phyloP scores from a whole-genome alignment of 2,888 invertebrate species.

The Pseudanteris insignis region DNA sequence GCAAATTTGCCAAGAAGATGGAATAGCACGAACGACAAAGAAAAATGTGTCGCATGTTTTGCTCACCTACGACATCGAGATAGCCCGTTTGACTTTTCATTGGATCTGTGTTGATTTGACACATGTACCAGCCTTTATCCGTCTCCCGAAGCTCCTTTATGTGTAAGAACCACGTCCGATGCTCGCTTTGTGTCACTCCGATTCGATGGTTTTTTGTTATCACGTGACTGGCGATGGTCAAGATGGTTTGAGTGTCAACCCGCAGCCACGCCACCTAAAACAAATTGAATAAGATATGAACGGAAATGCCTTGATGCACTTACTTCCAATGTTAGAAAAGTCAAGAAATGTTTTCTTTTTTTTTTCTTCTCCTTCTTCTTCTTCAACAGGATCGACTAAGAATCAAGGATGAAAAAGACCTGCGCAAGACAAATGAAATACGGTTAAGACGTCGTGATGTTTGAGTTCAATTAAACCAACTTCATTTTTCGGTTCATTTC shows the following conservation, averaged over 20 bases:
- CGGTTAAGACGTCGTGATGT: too few species aligned
- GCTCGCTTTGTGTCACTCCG: conserved; percentile 81
- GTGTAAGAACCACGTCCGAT: conserved; percentile 83
- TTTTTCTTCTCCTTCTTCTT: too few species aligned
- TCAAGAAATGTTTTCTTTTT: too few species aligned
- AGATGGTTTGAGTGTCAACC: conserved; percentile 89
- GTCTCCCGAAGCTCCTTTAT: conserved; percentile 81
- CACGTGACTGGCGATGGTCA: conserved; percentile 88
- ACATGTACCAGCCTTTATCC: conserved; percentile 87
- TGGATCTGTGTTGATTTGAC: conserved; percentile 79
- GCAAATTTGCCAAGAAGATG: conserved; percentile 20
- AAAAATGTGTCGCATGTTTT: conserved; percentile 23
- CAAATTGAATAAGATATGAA: conserved; percentile 20
- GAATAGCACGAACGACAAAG: conserved; percentile 7
- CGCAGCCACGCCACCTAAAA: conserved; percentile 88
- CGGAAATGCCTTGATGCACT: conserved; percentile 10
- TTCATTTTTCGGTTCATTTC: too few species aligned
- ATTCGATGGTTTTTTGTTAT: conserved; percentile 91
- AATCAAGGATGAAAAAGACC: too few species aligned
- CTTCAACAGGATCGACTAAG: conserved; percentile 4
- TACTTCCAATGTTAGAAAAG: too few species aligned
- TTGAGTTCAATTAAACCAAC: too few species aligned
- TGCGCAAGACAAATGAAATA: neutral
- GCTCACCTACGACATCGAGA: conserved; percentile 75
- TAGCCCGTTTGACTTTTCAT: conserved; percentile 78